Percentiles rank a stretch among this genome's conserved stretches.
These are phyloP conservation scores for Cygnus buccinator DNA, from an alignment of 2,113 vertebrate genomes.

Conservation along the genomic window DNA sequence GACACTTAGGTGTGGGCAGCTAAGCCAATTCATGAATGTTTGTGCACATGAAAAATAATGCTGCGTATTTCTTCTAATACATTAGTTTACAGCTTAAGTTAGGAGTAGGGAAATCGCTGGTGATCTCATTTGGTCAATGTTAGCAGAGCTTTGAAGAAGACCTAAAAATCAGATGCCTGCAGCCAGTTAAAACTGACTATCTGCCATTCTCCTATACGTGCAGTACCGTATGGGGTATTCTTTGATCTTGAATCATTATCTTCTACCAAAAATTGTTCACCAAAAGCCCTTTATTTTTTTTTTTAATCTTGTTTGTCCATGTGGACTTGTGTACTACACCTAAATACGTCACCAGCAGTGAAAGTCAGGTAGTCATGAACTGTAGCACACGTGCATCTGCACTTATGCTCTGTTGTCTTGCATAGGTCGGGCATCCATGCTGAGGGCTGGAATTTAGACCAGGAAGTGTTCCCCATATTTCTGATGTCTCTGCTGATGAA, in stretches of 20 bases:
- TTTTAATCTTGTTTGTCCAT: neutral
- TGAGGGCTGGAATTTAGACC: neutral
- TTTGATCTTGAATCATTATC: neutral
- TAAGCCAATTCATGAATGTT: neutral
- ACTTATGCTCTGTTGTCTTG: neutral
- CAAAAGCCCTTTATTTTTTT: neutral
- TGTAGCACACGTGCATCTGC: neutral
- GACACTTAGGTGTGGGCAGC: neutral
- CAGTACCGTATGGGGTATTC: neutral
- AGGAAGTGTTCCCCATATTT: neutral
- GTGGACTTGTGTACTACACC: neutral
- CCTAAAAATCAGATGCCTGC: neutral
- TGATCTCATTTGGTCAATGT: neutral
- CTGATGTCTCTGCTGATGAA: neutral
- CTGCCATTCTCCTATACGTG: neutral
- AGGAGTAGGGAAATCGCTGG: neutral
- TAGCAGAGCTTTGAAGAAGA: neutral
- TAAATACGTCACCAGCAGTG: neutral
- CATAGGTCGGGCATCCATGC: neutral
- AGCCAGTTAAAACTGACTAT: neutral
- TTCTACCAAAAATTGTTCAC: neutral
- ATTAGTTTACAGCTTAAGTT: neutral
- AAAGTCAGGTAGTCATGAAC: neutral
- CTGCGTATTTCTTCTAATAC: neutral
- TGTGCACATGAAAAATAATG: neutral